Conservation (phyloP, 2,113 vertebrate genomes). For the Triplophysa siluroides region DNA sequence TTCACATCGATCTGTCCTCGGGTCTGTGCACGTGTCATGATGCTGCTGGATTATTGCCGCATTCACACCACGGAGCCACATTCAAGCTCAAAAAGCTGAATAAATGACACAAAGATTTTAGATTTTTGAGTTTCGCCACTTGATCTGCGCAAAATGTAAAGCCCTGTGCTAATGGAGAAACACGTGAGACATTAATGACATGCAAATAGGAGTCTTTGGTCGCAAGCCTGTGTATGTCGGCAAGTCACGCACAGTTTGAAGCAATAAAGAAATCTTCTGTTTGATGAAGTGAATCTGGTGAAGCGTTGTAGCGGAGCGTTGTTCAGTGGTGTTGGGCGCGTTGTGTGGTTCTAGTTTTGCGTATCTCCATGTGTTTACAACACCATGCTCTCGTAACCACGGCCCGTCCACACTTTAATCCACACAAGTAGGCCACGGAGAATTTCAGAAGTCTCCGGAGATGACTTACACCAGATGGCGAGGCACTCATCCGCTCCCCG, state of each 20-base stretch:
- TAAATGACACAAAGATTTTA: too few relatives aligned
- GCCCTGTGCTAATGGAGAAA: too few relatives aligned
- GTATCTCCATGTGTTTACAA: neutral
- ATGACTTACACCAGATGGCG: constrained; percentile 52
- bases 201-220: too few relatives aligned
- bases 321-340: neutral
- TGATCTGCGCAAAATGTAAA: too few relatives aligned
- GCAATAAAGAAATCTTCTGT: neutral
- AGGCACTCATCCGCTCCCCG: constrained; percentile 12
- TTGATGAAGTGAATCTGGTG: neutral
- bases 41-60: too few relatives aligned
- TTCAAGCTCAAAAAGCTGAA: too few relatives aligned
- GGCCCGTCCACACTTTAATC: neutral
- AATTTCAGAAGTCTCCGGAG: neutral
- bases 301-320: neutral
- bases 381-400: constrained; percentile 10
- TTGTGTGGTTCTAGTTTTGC: neutral
- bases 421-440: constrained; percentile 19
- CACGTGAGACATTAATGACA: too few relatives aligned
- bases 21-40: neutral
- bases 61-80: too few relatives aligned
- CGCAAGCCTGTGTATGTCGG: neutral
- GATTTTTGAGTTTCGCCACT: too few relatives aligned
- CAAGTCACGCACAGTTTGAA: neutral
- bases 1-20: constrained; percentile 21